These are phyloP conservation scores for Automeris io DNA, from an alignment of 2,888 invertebrate genomes.

Conservation along the genomic window DNA sequence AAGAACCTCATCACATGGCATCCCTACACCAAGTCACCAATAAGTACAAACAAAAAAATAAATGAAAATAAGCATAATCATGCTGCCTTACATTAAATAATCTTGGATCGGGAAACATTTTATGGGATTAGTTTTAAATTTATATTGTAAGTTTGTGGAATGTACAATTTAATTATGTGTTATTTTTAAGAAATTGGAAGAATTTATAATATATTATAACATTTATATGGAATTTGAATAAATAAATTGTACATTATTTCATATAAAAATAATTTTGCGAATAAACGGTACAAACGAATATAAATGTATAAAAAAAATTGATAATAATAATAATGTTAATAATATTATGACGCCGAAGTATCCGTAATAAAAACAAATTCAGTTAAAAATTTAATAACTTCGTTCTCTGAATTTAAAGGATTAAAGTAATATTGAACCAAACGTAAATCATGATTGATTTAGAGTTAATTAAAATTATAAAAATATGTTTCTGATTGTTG, in stretches of 20 bases:
- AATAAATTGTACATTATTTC: not conserved
- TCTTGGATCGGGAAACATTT: not conserved
- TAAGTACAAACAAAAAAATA: constrained; percentile 51
- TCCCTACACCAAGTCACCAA: constrained; percentile 45
- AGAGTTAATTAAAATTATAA: not conserved
- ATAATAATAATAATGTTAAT: not conserved
- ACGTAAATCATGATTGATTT: not conserved
- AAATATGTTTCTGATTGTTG: not conserved
- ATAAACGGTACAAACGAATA: not conserved
- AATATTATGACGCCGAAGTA: not conserved
- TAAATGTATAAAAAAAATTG: not conserved
- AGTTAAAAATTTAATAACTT: too few species aligned
- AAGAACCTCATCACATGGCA: constrained; percentile 27
- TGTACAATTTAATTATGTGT: not conserved
- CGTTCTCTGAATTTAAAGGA: not conserved
- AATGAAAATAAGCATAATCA: constrained; percentile 57
- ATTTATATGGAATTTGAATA: not conserved
- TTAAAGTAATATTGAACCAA: not conserved
- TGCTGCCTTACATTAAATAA: constrained; percentile 55
- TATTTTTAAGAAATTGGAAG: not conserved
- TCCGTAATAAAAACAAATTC: not conserved
- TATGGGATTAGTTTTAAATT: not conserved
- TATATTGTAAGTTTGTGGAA: not conserved
- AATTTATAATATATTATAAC: not conserved
- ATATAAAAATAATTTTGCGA: not conserved